Conservation (phyloP, 2,113 vertebrate species). For the Actinemys pallida region DNA sequence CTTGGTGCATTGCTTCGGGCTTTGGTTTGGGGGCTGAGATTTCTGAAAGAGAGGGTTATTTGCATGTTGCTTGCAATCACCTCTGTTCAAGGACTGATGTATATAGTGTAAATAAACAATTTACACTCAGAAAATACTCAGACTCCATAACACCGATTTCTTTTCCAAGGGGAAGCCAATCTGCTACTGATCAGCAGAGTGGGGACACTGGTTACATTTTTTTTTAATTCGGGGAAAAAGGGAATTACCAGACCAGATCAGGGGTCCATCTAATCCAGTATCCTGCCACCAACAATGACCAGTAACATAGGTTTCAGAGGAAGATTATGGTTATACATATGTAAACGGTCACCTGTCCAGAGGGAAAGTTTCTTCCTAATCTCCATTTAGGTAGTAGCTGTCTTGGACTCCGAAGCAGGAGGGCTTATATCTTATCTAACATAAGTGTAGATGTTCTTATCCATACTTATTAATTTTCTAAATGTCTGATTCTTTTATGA, state of each 20-base stretch:
- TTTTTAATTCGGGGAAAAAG: too few relatives aligned
- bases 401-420: background rate
- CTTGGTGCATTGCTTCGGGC: too few relatives aligned
- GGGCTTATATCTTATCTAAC: background rate
- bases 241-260: too few relatives aligned
- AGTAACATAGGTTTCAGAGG: background rate
- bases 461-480: rapidly evolving
- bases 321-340: background rate
- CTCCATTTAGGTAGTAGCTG: background rate
- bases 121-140: too few relatives aligned
- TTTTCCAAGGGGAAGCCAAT: too few relatives aligned
- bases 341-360: background rate
- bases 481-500: background rate
- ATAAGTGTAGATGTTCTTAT: background rate
- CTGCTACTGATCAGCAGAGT: too few relatives aligned
- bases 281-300: too few relatives aligned
- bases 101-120: too few relatives aligned
- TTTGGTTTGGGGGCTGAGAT: background rate
- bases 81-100: too few relatives aligned
- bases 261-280: too few relatives aligned
- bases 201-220: too few relatives aligned
- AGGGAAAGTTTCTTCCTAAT: background rate
- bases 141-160: background rate
- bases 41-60: background rate
- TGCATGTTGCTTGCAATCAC: background rate